phyloP scores from a whole-genome alignment of 2,113 vertebrate genomes.

The Mastomys coucha region DNA sequence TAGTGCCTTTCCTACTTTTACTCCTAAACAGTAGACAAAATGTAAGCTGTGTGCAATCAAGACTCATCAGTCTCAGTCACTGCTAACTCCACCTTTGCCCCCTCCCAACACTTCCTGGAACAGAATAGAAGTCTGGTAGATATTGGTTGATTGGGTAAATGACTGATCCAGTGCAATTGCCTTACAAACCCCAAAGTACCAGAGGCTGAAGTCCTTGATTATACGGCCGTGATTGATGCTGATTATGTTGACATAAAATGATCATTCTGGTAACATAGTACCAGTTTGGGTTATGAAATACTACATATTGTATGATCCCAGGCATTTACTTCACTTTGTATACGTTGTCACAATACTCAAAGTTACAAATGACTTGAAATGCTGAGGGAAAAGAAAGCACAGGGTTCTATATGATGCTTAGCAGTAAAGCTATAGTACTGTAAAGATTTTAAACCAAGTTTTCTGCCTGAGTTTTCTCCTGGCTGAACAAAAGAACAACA shows the following conservation, averaged over 20 bases:
- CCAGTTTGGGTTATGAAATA: neutral
- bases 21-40: constrained; percentile 3
- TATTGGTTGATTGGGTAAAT: neutral
- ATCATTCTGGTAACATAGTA: constrained; percentile 14
- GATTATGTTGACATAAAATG: constrained; percentile 25
- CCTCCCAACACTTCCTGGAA: neutral
- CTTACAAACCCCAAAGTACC: neutral
- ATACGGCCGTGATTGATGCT: neutral
- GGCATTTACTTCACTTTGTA: constrained; percentile 44
- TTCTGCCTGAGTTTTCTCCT: constrained; percentile 35
- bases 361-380: constrained; percentile 25
- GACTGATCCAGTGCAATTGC: constrained; percentile 1
- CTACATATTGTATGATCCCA: neutral
- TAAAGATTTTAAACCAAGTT: constrained; percentile 54
- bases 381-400: neutral
- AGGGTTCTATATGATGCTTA: neutral
- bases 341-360: constrained; percentile 28
- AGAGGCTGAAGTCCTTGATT: constrained; percentile 5
- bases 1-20: neutral
- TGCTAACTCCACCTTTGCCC: neutral
- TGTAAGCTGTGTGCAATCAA: neutral
- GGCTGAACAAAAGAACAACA: constrained; percentile 49
- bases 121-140: neutral
- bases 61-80: neutral
- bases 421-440: constrained; percentile 26